Evolutionary conservation across 2,113 vertebrate genomes (phyloP).

Genomic region (Chlamydotis undulata): DNA sequence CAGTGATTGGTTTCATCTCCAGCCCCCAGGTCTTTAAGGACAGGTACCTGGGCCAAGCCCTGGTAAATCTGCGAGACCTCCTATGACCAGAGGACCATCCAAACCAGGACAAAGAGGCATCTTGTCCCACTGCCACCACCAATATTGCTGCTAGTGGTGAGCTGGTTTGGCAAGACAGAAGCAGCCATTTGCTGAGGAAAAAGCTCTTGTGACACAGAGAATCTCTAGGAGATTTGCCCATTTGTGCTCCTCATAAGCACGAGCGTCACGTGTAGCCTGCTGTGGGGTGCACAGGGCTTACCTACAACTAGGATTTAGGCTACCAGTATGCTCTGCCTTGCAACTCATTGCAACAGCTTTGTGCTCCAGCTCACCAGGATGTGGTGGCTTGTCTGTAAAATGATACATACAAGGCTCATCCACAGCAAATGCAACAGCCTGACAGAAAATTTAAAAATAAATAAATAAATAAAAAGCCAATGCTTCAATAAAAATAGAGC

Average conservation of each 20-base stretch:
- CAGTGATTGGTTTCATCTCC: not conserved
- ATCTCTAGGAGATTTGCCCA: not conserved
- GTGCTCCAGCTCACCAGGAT: not conserved
- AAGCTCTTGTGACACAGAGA: not conserved
- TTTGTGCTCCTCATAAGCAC: not conserved
- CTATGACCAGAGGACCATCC: not conserved
- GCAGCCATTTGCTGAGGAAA: not conserved
- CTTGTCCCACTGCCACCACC: not conserved
- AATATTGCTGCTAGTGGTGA: not conserved
- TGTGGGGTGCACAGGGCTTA: not conserved
- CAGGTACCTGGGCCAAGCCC: not conserved
- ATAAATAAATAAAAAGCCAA: no score
- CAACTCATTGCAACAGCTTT: not conserved
- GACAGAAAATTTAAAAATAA: not conserved
- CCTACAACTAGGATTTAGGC: rapidly evolving
- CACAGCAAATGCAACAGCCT: not conserved
- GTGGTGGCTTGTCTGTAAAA: not conserved
- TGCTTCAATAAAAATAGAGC: not conserved
- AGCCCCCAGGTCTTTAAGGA: not conserved
- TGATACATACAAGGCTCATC: not conserved
- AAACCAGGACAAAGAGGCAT: not conserved
- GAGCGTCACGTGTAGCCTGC: rapidly evolving
- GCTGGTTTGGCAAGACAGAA: not conserved
- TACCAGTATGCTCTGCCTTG: not conserved
- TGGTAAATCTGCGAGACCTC: not conserved